Evolutionary conservation across 1,140 invertebrate genomes (phyloP).

Genomic region (Aphaenogaster floridana): DNA sequence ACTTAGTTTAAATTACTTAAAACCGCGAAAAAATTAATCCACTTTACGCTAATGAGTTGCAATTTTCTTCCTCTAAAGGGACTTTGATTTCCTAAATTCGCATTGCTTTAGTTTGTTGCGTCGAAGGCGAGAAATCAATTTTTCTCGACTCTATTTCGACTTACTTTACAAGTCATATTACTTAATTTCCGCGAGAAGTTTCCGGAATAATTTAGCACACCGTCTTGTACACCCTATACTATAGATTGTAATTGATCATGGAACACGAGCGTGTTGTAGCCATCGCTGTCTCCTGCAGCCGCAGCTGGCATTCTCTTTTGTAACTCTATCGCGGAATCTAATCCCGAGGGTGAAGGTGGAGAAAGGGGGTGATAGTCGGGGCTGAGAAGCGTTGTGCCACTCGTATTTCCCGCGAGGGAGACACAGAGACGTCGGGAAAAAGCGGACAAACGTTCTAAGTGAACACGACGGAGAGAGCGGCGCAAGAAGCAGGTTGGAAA

Average conservation of each 20-base stretch:
- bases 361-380: background rate
- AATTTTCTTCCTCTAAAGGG: background rate
- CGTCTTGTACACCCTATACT: background rate
- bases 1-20: background rate
- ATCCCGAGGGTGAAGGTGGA: conserved; percentile 51
- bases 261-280: conserved; percentile 39
- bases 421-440: conserved; percentile 35
- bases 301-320: conserved; percentile 55
- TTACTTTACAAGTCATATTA: background rate
- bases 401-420: conserved; percentile 60
- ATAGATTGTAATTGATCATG: conserved; percentile 1
- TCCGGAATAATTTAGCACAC: background rate
- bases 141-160: background rate
- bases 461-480: background rate
- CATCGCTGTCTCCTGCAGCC: conserved; percentile 33
- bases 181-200: background rate
- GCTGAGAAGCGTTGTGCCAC: conserved; percentile 43
- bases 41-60: background rate
- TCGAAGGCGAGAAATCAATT: background rate
- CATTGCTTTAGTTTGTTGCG: background rate
- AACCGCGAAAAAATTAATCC: background rate
- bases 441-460: conserved; percentile 18
- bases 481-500: background rate
- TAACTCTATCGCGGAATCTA: conserved; percentile 62
- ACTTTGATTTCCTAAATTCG: background rate